Evolutionary conservation across 2,888 invertebrate genomes (phyloP), one percentile per base, ranked within the genome.

Genomic region (Isoperla grammatica): DNA sequence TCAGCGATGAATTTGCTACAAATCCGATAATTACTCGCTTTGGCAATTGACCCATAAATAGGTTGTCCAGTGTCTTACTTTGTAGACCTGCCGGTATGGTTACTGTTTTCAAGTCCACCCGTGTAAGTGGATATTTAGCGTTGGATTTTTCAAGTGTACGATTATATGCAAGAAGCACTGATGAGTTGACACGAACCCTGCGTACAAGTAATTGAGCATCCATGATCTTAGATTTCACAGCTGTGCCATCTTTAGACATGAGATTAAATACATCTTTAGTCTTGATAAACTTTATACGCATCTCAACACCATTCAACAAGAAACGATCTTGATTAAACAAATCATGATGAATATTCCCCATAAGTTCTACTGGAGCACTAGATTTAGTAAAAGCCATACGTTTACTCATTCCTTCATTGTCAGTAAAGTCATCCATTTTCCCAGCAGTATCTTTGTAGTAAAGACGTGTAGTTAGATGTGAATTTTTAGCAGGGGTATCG

Each of bases 11-110:
- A 40, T 68, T 67, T 45, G 64, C 46, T 1, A 67, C 67, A 53
- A 71, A 68, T 4, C 67, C 68, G n/a, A 72, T 22, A 17, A 71
- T 63, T 9, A 71, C 60, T 45, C 68, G 61, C 59, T 67, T 67
- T 1, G 72, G 72, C n/a, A 71, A 53, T 56, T 67, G 67, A 1
- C 69, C 69, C 2, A 66, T 39, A 57, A 70, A 69, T 8, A 71
- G 40, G 53, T 71, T 70, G 49, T 72, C n/a, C n/a, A 70, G 61
- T 0, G 67, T 62, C 57, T 69, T 67, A 9, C 64, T 65, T 35
- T 65, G 65, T 13, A 67, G 64, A 13, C 8, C 65, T n/a, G 22
- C 19, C 0, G 64, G 63, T 15, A 70, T 61, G 0, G 65, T 65
- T 40, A 65, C 66, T 4, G 58, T 61, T 60, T 64, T 2, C 65